Conservation (phyloP, 2,888 invertebrate species). For the Plusia festucae region DNA sequence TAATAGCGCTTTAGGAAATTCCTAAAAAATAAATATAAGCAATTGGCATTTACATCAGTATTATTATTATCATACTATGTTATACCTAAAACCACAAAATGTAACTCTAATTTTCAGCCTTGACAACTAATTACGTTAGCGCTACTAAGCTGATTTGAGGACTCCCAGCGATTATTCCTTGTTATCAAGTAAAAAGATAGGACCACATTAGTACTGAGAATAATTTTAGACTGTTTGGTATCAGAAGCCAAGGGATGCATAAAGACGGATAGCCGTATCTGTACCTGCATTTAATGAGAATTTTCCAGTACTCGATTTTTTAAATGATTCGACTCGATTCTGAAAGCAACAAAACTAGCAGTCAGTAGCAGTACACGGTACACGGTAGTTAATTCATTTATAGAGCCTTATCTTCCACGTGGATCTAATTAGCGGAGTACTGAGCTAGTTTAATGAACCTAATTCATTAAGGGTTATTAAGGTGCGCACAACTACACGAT, state of each 20-base stretch:
- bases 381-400: not conserved
- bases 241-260: not conserved
- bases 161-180: not conserved
- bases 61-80: too few relatives aligned
- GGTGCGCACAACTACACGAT: not conserved
- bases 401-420: not conserved
- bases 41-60: too few relatives aligned
- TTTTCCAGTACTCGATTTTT: not conserved
- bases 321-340: too few relatives aligned
- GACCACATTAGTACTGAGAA: too few relatives aligned
- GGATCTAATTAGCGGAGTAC: not conserved
- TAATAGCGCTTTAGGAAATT: too few relatives aligned
- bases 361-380: not conserved
- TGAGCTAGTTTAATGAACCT: not conserved
- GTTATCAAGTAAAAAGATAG: too few relatives aligned
- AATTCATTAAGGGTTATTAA: constrained; percentile 1
- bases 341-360: not conserved
- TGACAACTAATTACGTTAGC: not conserved
- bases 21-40: too few relatives aligned
- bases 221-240: not conserved
- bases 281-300: not conserved
- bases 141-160: not conserved
- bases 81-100: too few relatives aligned
- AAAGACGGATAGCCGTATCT: not conserved
- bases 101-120: not conserved